Base-by-base conservation (phyloP, 64 coral and sea anemone genomes). In the Dendronephthya gigantea region DNA sequence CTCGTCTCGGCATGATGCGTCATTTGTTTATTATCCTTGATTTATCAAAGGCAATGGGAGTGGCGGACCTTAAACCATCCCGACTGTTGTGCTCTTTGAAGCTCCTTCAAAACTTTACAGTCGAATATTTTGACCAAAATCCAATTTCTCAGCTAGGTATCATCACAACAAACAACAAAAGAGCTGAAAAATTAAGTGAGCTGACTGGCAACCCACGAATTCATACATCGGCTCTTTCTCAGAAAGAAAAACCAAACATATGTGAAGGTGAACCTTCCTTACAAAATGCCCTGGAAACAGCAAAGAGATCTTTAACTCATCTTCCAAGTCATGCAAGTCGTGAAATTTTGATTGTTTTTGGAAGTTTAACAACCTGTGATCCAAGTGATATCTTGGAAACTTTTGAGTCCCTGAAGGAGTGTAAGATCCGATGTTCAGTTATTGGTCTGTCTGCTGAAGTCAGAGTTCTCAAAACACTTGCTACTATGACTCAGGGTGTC, bases 91-190 rank as follows among this genome's bases (percentile, higher is more conserved):
- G 92, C 55, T 83, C 92, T 34, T 87, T 85, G 0, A 98, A 93
- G 95, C 85, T 98, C 0, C 74, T 98, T 65, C 89, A 93, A 84
- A 88, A 88, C 49, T 98, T 98, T 83, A 91, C 93, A 19, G 89
- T 82, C 16, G 89, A 98, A 50, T 98, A 93, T 48, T 98, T 98
- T 98, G 95, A 98, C 85, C 95, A 98, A 84, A 98, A 98, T 86
- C 94, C 94, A 49, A 98, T 98, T 69, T 98, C 94, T 84, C 94
- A 98, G 94, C 86, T 96, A 47, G 94, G 94, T 45, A 62, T 96
- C 35, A 90, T 96, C 68, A 82, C 88, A 41, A 96, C 94, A 47
- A 93, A 88, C 25, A 93, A 90, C 55, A 96, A 96, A 84, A 92
- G 94, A 84, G 94, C 94, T 29, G 94, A 96, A 72, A 91, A 98